Percentiles rank a stretch among this genome's conserved stretches.
Conservation (phyloP, 2,888 invertebrate genomes). For the Seira ritae region DNA sequence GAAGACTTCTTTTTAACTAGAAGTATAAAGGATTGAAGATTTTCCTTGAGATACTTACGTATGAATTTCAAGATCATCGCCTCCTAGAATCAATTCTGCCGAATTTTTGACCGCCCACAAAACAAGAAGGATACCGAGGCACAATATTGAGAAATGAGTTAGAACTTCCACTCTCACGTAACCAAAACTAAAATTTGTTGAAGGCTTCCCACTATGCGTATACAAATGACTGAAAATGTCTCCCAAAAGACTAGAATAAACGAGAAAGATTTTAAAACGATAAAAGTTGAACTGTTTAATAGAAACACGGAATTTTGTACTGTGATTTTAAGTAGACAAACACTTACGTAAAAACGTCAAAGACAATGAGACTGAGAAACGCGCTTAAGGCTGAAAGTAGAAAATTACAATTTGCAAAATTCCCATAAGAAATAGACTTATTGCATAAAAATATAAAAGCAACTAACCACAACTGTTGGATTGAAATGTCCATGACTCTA, state of each 20-base stretch:
- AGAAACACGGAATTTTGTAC: no score
- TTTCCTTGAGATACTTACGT: slow-evolving; percentile 58
- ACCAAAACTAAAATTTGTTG: slow-evolving; percentile 71
- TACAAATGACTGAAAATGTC: slow-evolving; percentile 70
- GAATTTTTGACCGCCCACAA: slow-evolving; percentile 68
- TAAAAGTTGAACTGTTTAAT: no score
- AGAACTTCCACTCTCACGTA: slow-evolving; percentile 70
- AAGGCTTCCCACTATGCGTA: slow-evolving; percentile 68
- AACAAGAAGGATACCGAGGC: slow-evolving; percentile 69
- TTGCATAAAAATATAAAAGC: background rate
- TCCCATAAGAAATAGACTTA: slow-evolving; percentile 12
- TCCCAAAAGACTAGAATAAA: slow-evolving; percentile 65
- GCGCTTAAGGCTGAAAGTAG: slow-evolving; percentile 66
- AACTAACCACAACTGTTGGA: slow-evolving; percentile 70
- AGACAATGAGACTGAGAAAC: slow-evolving; percentile 67
- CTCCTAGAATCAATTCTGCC: slow-evolving; percentile 60
- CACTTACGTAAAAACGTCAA: slow-evolving; percentile 71
- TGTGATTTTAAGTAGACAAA: no score
- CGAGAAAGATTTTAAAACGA: no score
- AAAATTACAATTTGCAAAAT: slow-evolving; percentile 22
- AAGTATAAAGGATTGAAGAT: no score
- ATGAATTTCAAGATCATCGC: slow-evolving; percentile 68
- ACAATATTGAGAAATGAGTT: slow-evolving; percentile 70
- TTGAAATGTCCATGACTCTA: slow-evolving; percentile 68
- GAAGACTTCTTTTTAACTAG: no score